Evolutionary conservation across 1,140 invertebrate species (phyloP).

Genomic region (Helicoverpa zea): DNA sequence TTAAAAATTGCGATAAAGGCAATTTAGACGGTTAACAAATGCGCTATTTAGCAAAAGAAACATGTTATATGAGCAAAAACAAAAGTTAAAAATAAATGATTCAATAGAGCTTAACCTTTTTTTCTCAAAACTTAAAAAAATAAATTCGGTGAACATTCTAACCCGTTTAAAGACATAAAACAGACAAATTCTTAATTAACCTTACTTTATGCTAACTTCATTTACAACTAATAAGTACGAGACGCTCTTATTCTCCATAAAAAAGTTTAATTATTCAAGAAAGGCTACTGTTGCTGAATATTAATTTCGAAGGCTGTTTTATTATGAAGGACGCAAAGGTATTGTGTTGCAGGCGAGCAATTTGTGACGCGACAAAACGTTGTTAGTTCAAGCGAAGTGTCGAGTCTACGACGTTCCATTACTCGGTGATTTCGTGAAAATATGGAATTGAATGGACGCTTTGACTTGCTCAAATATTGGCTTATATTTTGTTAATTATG

Average conservation of each 20-base stretch:
- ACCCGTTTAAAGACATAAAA: conserved; percentile 17
- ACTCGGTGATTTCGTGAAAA: conserved; percentile 43
- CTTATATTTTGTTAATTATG: conserved; percentile 2
- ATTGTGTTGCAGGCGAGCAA: conserved; percentile 39
- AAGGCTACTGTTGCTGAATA: conserved; percentile 42
- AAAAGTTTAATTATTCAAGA: conserved; percentile 49
- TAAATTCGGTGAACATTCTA: not conserved
- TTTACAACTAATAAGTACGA: conserved; percentile 43
- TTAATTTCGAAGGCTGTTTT: conserved; percentile 45
- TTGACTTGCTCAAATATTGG: not conserved
- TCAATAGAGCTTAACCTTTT: not conserved
- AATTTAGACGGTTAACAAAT: too few relatives aligned
- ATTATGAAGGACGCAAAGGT: conserved; percentile 33
- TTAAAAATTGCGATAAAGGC: not conserved
- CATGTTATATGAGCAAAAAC: too few relatives aligned
- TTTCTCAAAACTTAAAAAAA: not conserved
- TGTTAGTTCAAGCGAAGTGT: conserved; percentile 26
- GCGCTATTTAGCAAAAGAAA: too few relatives aligned
- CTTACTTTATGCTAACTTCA: conserved; percentile 47
- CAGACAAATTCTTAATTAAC: conserved; percentile 40
- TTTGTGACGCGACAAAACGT: conserved; percentile 37
- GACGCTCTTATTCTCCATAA: conserved; percentile 46
- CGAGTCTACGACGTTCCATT: conserved; percentile 8
- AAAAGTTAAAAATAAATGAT: not conserved
- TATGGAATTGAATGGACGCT: conserved; percentile 24